A percentile compares a stretch with the other conserved stretches of the same genome.
Conservation (phyloP, 2,113 vertebrate genomes). For the Nerophis lumbriciformis region DNA sequence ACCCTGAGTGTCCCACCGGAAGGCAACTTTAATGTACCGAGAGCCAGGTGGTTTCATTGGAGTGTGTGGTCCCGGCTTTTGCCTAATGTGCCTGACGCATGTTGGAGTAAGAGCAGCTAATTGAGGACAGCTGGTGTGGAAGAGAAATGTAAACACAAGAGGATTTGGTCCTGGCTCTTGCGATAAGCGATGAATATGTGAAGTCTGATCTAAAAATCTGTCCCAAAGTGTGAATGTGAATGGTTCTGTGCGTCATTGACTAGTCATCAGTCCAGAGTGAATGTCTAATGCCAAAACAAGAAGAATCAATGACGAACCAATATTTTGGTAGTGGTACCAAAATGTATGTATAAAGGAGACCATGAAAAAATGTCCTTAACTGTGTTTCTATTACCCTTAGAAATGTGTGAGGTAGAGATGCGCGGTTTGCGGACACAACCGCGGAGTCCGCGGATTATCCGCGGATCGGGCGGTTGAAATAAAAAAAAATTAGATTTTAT, state of each 20-base stretch:
- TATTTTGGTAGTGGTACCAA: too few relatives aligned
- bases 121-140: neutral
- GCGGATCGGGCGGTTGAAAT: too few relatives aligned
- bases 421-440: too few relatives aligned
- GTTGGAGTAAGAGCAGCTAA: neutral
- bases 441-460: too few relatives aligned
- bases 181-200: conserved; percentile 33
- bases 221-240: neutral
- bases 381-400: too few relatives aligned
- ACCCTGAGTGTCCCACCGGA: conserved; percentile 46
- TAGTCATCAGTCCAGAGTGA: too few relatives aligned
- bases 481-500: too few relatives aligned
- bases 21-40: conserved; percentile 50
- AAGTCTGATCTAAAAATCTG: conserved; percentile 7
- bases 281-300: too few relatives aligned
- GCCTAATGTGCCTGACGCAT: neutral
- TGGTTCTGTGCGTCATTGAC: neutral
- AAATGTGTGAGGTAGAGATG: too few relatives aligned
- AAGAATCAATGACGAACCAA: too few relatives aligned
- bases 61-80: neutral
- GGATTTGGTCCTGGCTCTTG: conserved; percentile 48
- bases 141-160: conserved; percentile 51
- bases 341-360: too few relatives aligned
- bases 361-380: too few relatives aligned
- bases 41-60: conserved; percentile 14